A percentile compares a stretch with the other conserved stretches of the same genome.
These are phyloP conservation scores for Amyelois transitella DNA, from an alignment of 1,140 invertebrate genomes.

Conservation along the genomic window DNA sequence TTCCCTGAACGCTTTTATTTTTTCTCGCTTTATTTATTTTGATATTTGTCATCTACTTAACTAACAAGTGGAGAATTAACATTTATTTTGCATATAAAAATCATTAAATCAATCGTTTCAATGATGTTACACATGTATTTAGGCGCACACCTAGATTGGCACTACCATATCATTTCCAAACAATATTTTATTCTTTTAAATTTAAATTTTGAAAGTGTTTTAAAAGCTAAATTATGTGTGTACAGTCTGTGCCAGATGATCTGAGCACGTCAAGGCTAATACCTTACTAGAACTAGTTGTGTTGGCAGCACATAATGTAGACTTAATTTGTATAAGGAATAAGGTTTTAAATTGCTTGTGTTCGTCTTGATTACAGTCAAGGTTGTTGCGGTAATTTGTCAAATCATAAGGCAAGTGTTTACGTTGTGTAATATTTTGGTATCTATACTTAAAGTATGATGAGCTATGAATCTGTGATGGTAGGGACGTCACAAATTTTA, in stretches of 20 bases:
- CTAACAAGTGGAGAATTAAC: constrained; percentile 59
- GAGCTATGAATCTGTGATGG: background rate
- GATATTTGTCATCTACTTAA: constrained; percentile 45
- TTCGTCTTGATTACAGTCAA: constrained; percentile 33
- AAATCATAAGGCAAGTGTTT: constrained; percentile 19
- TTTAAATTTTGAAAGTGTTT: background rate
- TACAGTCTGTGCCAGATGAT: constrained; percentile 33
- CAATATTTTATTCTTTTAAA: constrained; percentile 4
- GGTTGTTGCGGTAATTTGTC: constrained; percentile 34
- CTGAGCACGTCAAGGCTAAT: constrained; percentile 47
- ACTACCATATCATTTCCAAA: constrained; percentile 37
- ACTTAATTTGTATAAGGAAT: constrained; percentile 27
- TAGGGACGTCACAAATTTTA: too few relatives aligned
- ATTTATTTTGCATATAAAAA: constrained; percentile 53
- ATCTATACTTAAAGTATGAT: background rate
- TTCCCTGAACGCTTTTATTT: constrained; percentile 60
- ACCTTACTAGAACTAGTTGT: constrained; percentile 23
- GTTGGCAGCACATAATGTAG: constrained; percentile 22
- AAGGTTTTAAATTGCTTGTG: constrained; percentile 34
- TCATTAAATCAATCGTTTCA: constrained; percentile 38
- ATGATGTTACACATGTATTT: constrained; percentile 45
- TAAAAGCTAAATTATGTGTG: constrained; percentile 25
- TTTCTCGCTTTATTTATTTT: constrained; percentile 61
- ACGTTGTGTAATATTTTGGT: background rate
- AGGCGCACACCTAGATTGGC: constrained; percentile 51